Evolutionary conservation across 2,888 invertebrate genomes (phyloP).

Genomic region (Rotaria sp.): DNA sequence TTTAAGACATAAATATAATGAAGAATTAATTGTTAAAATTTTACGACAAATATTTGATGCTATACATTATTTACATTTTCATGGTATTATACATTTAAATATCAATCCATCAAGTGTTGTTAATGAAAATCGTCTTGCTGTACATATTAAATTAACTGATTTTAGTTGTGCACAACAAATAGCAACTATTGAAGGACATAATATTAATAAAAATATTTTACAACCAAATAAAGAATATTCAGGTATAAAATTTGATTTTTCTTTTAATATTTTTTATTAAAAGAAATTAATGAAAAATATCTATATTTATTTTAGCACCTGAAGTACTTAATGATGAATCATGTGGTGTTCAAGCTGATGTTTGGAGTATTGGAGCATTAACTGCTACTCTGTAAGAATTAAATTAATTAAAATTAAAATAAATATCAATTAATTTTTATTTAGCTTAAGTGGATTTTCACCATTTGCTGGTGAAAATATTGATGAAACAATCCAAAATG

Average conservation of each 20-base stretch:
- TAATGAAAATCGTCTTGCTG: conserved; percentile 34
- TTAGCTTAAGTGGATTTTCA: conserved; percentile 75
- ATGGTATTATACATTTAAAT: conserved; percentile 61
- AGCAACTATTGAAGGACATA: not conserved
- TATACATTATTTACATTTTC: conserved; percentile 87
- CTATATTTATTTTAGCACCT: conserved; percentile 63
- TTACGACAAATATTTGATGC: conserved; percentile 67
- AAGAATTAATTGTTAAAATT: conserved; percentile 36
- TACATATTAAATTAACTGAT: conserved; percentile 36
- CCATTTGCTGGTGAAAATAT: conserved; percentile 78
- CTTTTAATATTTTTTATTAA: too few species aligned
- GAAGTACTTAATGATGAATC: conserved; percentile 80
- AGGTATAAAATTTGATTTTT: conserved; percentile 4
- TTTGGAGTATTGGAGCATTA: conserved; percentile 53
- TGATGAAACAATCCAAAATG: conserved; percentile 79
- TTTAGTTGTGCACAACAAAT: conserved; percentile 32
- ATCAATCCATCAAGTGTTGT: conserved; percentile 65
- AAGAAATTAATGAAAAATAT: too few species aligned
- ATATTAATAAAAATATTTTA: not conserved
- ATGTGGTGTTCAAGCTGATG: conserved; percentile 69
- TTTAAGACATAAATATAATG: conserved; percentile 38
- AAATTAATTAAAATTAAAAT: conserved; percentile 13
- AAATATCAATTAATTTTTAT: conserved; percentile 33
- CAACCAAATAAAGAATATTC: conserved; percentile 14
- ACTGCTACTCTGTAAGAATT: conserved; percentile 51